Evolutionary conservation across 2,888 invertebrate species (phyloP).

Genomic region (Sialis fuliginosa): DNA sequence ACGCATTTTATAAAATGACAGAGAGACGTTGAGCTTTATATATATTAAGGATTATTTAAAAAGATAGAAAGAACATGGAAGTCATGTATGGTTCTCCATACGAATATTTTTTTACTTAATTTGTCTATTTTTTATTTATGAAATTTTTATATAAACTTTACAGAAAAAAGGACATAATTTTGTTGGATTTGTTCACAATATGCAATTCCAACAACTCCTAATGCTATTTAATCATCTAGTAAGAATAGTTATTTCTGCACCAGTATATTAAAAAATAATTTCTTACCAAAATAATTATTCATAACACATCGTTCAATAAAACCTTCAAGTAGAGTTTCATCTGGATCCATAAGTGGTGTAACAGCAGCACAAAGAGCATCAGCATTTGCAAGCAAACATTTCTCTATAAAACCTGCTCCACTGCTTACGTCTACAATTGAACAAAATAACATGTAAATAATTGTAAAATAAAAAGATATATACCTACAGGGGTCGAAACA

Average conservation of each 20-base stretch:
- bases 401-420: constrained; percentile 78
- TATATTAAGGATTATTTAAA: too few species aligned
- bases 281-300: constrained; percentile 84
- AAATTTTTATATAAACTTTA: too few species aligned
- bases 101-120: too few species aligned
- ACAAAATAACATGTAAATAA: neutral
- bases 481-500: too few species aligned
- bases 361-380: constrained; percentile 92
- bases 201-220: too few species aligned
- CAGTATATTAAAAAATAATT: neutral
- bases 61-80: too few species aligned
- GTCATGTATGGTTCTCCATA: too few species aligned
- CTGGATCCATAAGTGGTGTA: constrained; percentile 87
- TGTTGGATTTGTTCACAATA: neutral
- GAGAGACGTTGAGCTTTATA: too few species aligned
- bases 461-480: neutral
- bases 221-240: neutral
- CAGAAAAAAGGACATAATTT: neutral
- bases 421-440: constrained; percentile 39
- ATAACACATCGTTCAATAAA: constrained; percentile 89
- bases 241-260: neutral
- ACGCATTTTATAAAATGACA: too few species aligned
- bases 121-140: too few species aligned
- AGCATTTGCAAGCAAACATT: constrained; percentile 87
- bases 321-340: constrained; percentile 72